Percentiles rank a stretch among this genome's conserved stretches.
Evolutionary conservation across 2,113 vertebrate species (phyloP).

Genomic region (Cephalophus harveyi): DNA sequence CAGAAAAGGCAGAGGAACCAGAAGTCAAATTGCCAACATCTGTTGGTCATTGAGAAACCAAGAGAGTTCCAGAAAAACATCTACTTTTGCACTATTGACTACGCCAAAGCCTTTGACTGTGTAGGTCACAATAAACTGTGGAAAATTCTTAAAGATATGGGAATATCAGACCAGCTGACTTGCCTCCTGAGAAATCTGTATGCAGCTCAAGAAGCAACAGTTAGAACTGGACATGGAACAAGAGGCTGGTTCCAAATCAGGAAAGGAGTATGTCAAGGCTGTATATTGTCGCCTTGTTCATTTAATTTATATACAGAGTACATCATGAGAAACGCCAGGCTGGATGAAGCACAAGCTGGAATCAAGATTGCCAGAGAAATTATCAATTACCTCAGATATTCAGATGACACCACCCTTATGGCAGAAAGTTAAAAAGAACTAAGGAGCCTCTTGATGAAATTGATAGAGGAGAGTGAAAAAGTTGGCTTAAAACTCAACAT

Average conservation of each 20-base stretch:
- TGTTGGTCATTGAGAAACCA: fast-evolving
- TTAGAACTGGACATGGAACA: not conserved
- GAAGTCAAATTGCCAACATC: not conserved
- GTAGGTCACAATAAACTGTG: not conserved
- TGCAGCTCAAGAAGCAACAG: not conserved
- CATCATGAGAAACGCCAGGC: not conserved
- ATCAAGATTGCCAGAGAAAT: not conserved
- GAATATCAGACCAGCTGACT: not conserved
- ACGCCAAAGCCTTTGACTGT: not conserved
- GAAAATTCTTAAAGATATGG: not conserved
- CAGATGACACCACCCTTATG: not conserved
- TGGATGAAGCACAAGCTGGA: not conserved
- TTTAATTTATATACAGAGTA: not conserved
- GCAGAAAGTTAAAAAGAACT: not conserved
- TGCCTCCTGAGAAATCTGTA: not conserved
- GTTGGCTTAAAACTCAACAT: not conserved
- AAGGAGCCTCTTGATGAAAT: not conserved
- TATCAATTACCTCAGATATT: not conserved
- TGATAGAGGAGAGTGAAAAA: not conserved
- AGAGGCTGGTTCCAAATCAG: not conserved
- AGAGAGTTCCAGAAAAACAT: not conserved
- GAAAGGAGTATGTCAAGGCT: not conserved
- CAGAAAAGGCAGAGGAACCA: not conserved
- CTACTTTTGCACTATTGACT: not conserved
- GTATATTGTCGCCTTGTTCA: not conserved